Conservation (phyloP, 2,797 vertebrate genomes). For the Trachops cirrhosus region DNA sequence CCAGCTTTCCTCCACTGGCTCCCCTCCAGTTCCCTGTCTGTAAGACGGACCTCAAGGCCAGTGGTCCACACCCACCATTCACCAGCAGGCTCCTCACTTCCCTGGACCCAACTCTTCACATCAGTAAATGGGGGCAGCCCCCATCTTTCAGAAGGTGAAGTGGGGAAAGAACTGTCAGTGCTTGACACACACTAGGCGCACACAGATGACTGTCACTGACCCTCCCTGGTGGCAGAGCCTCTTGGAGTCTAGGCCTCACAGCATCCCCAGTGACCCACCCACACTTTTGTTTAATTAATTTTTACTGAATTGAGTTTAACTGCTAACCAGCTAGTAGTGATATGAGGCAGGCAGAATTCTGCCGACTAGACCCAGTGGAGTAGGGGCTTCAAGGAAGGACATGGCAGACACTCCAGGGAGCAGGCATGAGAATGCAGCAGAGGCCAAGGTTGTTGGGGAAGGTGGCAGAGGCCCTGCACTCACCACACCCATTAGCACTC, state of each 20-base stretch:
- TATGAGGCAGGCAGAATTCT: neutral
- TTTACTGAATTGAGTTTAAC: neutral
- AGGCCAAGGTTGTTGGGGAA: neutral
- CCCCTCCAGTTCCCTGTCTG: neutral
- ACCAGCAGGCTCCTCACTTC: neutral
- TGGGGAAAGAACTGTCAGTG: neutral
- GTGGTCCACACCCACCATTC: neutral
- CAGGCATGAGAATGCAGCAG: neutral
- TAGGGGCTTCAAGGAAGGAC: neutral
- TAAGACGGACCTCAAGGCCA: neutral
- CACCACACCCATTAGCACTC: neutral
- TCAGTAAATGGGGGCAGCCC: neutral
- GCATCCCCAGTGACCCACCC: neutral
- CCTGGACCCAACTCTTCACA: neutral
- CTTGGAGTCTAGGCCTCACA: neutral
- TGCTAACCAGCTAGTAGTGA: neutral
- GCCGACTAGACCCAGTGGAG: neutral
- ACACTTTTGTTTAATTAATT: neutral
- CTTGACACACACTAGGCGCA: neutral
- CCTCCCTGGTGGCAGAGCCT: neutral
- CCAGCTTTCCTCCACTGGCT: neutral
- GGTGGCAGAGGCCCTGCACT: neutral
- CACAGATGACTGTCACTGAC: accelerated
- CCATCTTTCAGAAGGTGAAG: no score
- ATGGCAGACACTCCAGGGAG: neutral